Conservation (phyloP, 2,888 invertebrate species). For the Tridacna gigas region DNA sequence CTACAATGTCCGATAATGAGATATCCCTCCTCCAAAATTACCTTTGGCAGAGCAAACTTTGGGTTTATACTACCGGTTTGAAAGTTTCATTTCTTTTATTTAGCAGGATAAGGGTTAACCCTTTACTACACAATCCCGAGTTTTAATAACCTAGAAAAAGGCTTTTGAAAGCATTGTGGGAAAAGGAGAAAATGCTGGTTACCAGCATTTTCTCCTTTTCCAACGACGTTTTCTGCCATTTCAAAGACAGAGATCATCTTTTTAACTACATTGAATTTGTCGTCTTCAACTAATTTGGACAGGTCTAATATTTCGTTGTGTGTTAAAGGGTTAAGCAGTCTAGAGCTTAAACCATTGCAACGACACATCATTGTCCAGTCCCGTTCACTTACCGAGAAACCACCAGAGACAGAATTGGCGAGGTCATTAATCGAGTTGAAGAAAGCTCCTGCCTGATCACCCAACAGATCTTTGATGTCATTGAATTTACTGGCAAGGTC, state of each 20-base stretch:
- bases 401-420: constrained; percentile 29
- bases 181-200: neutral
- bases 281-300: neutral
- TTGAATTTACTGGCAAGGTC: constrained; percentile 51
- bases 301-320: neutral
- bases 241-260: too few species aligned
- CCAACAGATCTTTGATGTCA: constrained; percentile 43
- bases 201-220: neutral
- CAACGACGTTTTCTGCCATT: neutral
- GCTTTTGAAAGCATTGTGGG: neutral
- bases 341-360: too few species aligned
- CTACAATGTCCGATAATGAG: too few species aligned
- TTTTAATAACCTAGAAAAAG: too few species aligned
- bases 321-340: neutral
- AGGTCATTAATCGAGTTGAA: constrained; percentile 46
- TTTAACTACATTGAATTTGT: neutral
- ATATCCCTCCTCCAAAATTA: too few species aligned
- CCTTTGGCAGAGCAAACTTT: too few species aligned
- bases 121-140: too few species aligned
- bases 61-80: too few species aligned
- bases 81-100: too few species aligned
- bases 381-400: constrained; percentile 40
- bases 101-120: too few species aligned
- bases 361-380: too few species aligned
- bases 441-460: constrained; percentile 44